Evolutionary conservation across 2,113 vertebrate genomes (phyloP).

Genomic region (Genyomyrus donnyi): DNA sequence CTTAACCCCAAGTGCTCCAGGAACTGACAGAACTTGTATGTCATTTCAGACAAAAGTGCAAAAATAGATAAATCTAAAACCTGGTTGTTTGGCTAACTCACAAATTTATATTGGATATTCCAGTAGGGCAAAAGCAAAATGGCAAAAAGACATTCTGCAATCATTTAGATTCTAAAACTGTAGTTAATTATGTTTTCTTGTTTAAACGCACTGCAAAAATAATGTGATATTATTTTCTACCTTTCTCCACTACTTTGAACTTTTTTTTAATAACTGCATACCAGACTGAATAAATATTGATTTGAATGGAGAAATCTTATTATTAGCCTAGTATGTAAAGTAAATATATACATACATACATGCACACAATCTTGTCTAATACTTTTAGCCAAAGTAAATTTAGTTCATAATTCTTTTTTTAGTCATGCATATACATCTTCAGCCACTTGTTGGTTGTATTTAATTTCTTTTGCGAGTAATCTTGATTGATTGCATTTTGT

Average conservation of each 20-base stretch:
- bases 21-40: not conserved
- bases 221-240: not conserved
- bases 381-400: not conserved
- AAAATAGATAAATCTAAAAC: not conserved
- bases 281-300: not conserved
- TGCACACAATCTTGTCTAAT: not conserved
- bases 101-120: not conserved
- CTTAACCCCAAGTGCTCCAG: not conserved
- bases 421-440: not conserved
- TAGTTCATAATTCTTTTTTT: not conserved
- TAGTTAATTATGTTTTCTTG: not conserved
- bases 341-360: not conserved
- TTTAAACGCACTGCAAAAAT: not conserved
- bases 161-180: not conserved
- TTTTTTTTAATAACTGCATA: not conserved
- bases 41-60: not conserved
- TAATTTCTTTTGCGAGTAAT: not conserved
- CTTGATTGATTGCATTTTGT: not conserved
- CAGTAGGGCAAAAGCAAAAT: not conserved
- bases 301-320: not conserved
- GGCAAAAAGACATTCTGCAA: not conserved
- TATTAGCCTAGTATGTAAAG: not conserved
- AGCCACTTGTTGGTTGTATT: not conserved
- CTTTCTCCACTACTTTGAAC: not conserved
- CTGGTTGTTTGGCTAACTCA: not conserved